phyloP scores from a whole-genome alignment of 2,113 vertebrate genomes.

The Dasypus novemcinctus region DNA sequence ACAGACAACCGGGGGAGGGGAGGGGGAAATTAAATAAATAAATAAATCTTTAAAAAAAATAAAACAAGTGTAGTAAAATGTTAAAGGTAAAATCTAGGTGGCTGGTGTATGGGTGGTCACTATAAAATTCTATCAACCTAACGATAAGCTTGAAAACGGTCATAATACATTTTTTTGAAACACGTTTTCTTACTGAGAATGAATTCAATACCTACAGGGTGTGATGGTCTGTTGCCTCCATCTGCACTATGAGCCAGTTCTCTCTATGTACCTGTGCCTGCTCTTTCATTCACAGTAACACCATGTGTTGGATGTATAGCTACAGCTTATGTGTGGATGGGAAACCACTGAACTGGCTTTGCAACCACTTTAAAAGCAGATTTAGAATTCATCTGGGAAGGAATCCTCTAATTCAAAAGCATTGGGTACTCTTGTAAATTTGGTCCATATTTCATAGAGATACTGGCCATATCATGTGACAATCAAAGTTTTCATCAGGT shows the following conservation, averaged over 20 bases:
- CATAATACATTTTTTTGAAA: neutral
- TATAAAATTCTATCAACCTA: neutral
- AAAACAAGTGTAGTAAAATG: neutral
- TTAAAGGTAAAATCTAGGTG: neutral
- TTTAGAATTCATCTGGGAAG: neutral
- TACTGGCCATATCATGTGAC: fast-evolving
- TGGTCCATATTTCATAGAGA: neutral
- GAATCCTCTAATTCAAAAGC: neutral
- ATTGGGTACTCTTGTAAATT: neutral
- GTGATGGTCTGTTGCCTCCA: neutral
- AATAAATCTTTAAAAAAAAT: too few relatives aligned
- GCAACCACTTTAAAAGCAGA: neutral
- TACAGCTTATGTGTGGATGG: neutral
- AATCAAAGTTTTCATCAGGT: neutral
- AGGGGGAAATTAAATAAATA: too few relatives aligned
- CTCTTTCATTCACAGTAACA: neutral
- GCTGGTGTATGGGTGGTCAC: too few relatives aligned
- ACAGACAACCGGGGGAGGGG: too few relatives aligned
- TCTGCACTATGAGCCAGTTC: too few relatives aligned
- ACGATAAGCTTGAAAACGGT: neutral
- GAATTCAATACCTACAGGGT: neutral
- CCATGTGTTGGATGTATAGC: neutral
- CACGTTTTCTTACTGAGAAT: too few relatives aligned
- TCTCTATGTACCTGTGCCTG: neutral
- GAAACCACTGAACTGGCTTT: neutral